Base-by-base conservation (phyloP, 2,888 invertebrate species). In the Horisme vitalbata region DNA sequence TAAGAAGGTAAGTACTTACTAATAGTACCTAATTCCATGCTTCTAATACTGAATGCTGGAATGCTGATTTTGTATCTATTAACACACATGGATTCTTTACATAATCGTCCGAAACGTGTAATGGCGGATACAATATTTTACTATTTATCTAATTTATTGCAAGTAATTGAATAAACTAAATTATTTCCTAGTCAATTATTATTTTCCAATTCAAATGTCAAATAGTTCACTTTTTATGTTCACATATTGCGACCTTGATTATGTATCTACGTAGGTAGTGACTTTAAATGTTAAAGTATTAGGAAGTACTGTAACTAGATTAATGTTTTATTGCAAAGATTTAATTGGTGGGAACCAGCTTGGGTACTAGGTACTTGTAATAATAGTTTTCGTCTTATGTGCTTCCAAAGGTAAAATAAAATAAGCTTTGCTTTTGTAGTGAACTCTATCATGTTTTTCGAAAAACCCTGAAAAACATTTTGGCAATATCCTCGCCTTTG, bases 271-370 rank as follows among this genome's bases (percentile, higher is more conserved):
- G 51, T 60, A 53, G 49, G 30, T 18, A 57, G 43, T 28, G 30
- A 50, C 57, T 59, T 45, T 20, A 65, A 79, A 45, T 49, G 68
- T 68, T 73, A 77, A 59, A 56, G 53, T 31, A 62, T 31, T 68
- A 79, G 82, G 81, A 80, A 83, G 54, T 66, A 52, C 41, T 51
- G 57, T 38, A 59, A 54, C 21, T 60, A 64, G 57, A 69, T 65
- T 64, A 62, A 62, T 59, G 55, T 55, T 49, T 57, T 55, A 54
- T 54, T 45, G 28, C 47, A 23, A 35, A 38, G 39, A 36, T 46
- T 34, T 46, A 41, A 41, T 47, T 53, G 39, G 39, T 34, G 37
- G 31, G 43, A 47, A 51, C 50, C 46, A 35, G 43, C 14, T 49
- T 30, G 24, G 18, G 51, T 45, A 39, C 44, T 49, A n/a, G n/a